Percentiles rank a stretch among this genome's conserved stretches.
Conservation (phyloP, 2,888 invertebrate species). For the Lottia gigantea region DNA sequence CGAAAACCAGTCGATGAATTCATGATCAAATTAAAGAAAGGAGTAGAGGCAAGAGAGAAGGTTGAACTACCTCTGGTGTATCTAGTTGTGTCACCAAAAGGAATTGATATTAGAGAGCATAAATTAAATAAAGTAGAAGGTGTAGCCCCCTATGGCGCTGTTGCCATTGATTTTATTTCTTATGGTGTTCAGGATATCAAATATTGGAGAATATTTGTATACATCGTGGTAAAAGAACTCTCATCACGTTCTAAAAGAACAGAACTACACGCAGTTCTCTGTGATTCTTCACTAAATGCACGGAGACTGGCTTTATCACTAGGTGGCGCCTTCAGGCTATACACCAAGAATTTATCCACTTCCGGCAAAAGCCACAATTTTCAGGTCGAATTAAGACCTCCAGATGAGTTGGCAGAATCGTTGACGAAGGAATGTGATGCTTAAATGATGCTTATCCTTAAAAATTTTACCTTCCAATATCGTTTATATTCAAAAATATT, state of each 20-base stretch:
- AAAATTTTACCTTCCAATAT: neutral
- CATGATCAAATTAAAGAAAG: constrained; percentile 53
- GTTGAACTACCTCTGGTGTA: constrained; percentile 63
- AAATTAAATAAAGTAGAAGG: constrained; percentile 49
- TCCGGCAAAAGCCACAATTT: constrained; percentile 54
- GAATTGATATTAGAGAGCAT: constrained; percentile 59
- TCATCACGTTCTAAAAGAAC: constrained; percentile 52
- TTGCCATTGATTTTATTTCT: constrained; percentile 66
- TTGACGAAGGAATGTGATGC: constrained; percentile 43
- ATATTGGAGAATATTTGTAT: constrained; percentile 64
- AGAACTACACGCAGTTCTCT: constrained; percentile 64
- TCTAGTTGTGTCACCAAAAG: constrained; percentile 58
- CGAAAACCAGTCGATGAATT: constrained; percentile 63
- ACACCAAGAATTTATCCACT: constrained; percentile 46
- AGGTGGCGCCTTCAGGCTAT: constrained; percentile 53
- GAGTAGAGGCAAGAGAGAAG: constrained; percentile 43
- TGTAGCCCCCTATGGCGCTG: constrained; percentile 41
- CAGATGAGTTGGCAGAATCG: constrained; percentile 52
- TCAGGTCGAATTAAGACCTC: constrained; percentile 56
- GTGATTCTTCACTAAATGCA: constrained; percentile 56
- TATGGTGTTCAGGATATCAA: constrained; percentile 67
- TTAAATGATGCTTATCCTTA: constrained; percentile 19
- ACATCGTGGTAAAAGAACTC: constrained; percentile 65
- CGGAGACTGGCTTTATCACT: constrained; percentile 58
- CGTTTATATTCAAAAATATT: no score